phyloP scores from a whole-genome alignment of 2,113 vertebrate species.

The Pseudorasbora parva region DNA sequence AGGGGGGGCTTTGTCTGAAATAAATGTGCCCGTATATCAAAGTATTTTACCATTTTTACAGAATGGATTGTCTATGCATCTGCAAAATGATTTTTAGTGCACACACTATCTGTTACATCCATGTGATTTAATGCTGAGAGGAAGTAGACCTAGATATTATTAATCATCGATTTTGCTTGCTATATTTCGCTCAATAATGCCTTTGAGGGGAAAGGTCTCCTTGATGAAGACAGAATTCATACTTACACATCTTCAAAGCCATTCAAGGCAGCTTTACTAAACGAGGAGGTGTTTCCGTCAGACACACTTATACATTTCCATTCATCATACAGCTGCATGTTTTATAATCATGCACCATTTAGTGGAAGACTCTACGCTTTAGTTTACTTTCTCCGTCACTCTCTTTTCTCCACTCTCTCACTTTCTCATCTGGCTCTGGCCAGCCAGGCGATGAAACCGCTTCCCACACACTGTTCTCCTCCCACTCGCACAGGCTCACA shows the following conservation, averaged over 20 bases:
- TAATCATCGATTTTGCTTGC: neutral
- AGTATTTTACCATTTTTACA: neutral
- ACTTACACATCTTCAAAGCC: conserved; percentile 36
- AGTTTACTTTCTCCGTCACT: conserved; percentile 49
- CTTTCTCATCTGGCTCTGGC: conserved; percentile 53
- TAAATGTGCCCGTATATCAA: neutral
- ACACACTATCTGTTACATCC: neutral
- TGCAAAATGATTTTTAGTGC: neutral
- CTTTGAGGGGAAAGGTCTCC: neutral
- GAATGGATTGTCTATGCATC: neutral
- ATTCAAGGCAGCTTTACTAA: conserved; percentile 32
- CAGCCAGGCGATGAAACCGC: conserved; percentile 59
- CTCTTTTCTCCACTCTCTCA: neutral
- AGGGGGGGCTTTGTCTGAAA: neutral
- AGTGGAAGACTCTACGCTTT: conserved; percentile 6
- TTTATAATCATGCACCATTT: conserved; percentile 51
- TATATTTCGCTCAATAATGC: neutral
- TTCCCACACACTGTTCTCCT: conserved; percentile 62
- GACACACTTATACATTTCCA: conserved; percentile 51
- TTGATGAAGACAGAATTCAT: conserved; percentile 35
- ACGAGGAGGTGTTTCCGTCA: conserved; percentile 50
- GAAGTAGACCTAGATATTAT: neutral
- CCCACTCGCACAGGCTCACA: conserved; percentile 59
- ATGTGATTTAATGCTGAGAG: neutral
- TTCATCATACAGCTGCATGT: conserved; percentile 54